Evolutionary conservation across 2,888 invertebrate species (phyloP).

Genomic region (Leptothorax acervorum): DNA sequence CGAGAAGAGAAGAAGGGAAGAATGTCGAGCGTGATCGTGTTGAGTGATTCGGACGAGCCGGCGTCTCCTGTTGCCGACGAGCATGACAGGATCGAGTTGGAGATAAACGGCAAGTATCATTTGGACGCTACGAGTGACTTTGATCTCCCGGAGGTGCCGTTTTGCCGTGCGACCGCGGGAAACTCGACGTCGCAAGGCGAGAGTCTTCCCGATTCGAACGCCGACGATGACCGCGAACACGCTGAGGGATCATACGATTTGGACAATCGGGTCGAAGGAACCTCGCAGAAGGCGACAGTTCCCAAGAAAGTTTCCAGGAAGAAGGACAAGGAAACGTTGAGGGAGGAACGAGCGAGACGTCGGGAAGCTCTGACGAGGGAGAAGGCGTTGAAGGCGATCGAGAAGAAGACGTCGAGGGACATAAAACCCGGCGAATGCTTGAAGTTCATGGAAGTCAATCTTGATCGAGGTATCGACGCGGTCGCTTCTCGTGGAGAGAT

Average conservation of each 20-base stretch:
- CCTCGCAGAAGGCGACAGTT: conserved; percentile 32
- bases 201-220: neutral
- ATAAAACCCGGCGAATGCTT: conserved; percentile 79
- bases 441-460: conserved; percentile 77
- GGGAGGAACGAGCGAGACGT: conserved; percentile 56
- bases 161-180: conserved; percentile 25
- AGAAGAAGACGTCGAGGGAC: conserved; percentile 71
- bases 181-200: neutral
- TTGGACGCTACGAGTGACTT: conserved; percentile 43
- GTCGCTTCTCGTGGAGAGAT: conserved; percentile 74
- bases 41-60: conserved; percentile 72
- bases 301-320: conserved; percentile 20
- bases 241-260: neutral
- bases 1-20: neutral
- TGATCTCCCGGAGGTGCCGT: conserved; percentile 69
- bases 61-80: neutral
- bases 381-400: conserved; percentile 73
- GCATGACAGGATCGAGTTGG: neutral
- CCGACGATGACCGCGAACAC: neutral
- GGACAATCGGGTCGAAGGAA: neutral
- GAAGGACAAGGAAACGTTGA: conserved; percentile 48
- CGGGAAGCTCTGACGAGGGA: conserved; percentile 67
- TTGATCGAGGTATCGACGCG: conserved; percentile 75
- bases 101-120: neutral
- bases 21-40: conserved; percentile 63